Percentiles rank a stretch among this genome's conserved stretches.
These are phyloP conservation scores for Phytoseiulus persimilis DNA, from an alignment of 2,888 invertebrate species.

Conservation along the genomic window DNA sequence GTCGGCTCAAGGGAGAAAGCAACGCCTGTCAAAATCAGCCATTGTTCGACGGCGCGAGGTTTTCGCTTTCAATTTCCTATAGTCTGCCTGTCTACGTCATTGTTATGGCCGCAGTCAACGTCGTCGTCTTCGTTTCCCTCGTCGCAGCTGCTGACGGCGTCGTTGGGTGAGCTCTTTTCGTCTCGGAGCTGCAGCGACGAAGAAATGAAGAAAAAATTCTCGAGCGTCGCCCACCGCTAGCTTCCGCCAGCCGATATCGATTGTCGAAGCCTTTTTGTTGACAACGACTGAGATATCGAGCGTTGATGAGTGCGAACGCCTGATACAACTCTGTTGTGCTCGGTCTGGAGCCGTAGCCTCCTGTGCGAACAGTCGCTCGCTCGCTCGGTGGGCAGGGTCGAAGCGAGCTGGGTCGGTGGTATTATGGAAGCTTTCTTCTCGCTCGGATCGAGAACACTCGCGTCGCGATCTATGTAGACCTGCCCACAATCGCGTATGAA, in stretches of 20 bases:
- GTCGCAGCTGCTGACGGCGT: neutral
- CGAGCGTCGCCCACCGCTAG: neutral
- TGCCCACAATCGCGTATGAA: neutral
- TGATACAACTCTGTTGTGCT: neutral
- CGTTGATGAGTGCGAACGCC: neutral
- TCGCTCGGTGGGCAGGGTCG: too few relatives aligned
- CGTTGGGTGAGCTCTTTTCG: neutral
- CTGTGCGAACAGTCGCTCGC: too few relatives aligned
- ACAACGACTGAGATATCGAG: neutral
- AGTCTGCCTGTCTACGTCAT: conserved; percentile 1
- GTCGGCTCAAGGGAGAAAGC: neutral
- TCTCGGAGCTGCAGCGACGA: neutral
- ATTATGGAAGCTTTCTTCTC: neutral
- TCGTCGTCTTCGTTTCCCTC: neutral
- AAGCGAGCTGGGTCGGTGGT: neutral
- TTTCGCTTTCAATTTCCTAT: conserved; percentile 5
- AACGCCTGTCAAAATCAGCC: neutral
- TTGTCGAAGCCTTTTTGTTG: neutral
- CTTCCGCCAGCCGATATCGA: neutral
- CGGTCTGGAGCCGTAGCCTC: neutral
- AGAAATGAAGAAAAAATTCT: neutral
- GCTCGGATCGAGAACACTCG: neutral
- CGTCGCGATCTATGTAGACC: neutral
- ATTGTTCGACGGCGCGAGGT: neutral
- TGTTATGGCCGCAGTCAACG: neutral